Base-by-base conservation (phyloP, 2,888 invertebrate species). In the Marronus borbonicus region DNA sequence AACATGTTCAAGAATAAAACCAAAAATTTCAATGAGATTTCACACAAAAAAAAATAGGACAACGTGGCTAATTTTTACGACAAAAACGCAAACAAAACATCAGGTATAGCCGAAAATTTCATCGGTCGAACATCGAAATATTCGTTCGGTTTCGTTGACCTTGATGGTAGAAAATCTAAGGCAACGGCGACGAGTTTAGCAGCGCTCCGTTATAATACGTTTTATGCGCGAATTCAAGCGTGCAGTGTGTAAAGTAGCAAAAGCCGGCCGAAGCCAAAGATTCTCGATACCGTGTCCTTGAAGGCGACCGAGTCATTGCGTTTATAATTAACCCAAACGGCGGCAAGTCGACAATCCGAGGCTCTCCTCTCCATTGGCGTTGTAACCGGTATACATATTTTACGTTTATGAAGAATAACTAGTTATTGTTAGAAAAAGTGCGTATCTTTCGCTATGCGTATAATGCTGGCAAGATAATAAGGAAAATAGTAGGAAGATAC, bases 231-330 rank as follows among this genome's bases (percentile, higher is more conserved):
- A 72, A 72, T 72, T 72, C 72, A 58, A 55, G 20, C 36, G 36
- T 72, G 72, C 58, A 58, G 24, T 5, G 31, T 31, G 31, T 31
- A 31, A 31, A 31, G 31, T 20, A 58, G 44, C 31, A 36, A 31
- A 66, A 17, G 39, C 31, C 66, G 36, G 58, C 55, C 55, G 55
- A 36, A 72, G 72, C 72, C 36, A 72, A 60, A 72, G 72, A 72
- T 72, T 72, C 72, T 44, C 72, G 70, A 70, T 70, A 50, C 31
- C 44, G 44, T 77, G 77, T 69, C 77, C 77, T 77, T 77, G 77
- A 77, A 77, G 44, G 8, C 44, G 44, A 69, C 70, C 31, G 36
- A 77, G 49, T 65, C 62, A 65, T 76, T 76, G 50, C 76, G 77
- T 77, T 70, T 77, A 77, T 77, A 60, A 77, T 77, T 77, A 77